Evolutionary conservation across 2,113 vertebrate species (phyloP).

Genomic region (Cyphomyrus plagiostoma): DNA sequence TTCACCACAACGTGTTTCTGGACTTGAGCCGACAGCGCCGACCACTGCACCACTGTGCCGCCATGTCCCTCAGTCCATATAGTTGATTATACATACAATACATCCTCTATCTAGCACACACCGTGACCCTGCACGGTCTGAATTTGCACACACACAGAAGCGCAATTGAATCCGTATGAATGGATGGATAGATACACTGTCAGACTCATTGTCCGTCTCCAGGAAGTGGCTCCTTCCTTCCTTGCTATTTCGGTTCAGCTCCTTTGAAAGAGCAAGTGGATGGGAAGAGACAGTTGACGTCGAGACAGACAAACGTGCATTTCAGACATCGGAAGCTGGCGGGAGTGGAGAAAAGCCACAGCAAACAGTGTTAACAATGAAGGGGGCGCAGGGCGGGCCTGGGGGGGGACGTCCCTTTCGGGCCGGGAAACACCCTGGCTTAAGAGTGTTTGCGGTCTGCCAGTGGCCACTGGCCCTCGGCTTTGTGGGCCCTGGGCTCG

Average conservation of each 20-base stretch:
- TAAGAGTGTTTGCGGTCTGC: conserved; percentile 14
- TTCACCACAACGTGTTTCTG: not conserved
- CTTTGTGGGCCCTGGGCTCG: conserved; percentile 27
- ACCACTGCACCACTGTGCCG: not conserved
- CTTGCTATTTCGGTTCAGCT: not conserved
- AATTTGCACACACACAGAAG: not conserved
- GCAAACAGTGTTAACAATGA: not conserved
- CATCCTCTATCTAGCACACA: not conserved
- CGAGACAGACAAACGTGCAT: not conserved
- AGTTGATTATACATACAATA: not conserved
- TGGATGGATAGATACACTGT: not conserved
- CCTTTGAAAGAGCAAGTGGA: not conserved
- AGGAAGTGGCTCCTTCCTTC: not conserved
- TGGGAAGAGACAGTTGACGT: not conserved
- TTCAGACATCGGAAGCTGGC: conserved; percentile 15
- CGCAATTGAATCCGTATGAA: not conserved
- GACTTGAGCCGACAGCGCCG: not conserved
- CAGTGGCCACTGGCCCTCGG: not conserved
- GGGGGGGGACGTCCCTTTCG: not conserved
- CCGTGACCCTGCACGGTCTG: not conserved
- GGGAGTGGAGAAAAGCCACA: not conserved
- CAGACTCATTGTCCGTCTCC: not conserved
- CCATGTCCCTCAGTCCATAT: not conserved
- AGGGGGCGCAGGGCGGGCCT: not conserved
- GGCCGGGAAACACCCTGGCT: conserved; percentile 23